Evolutionary conservation across 2,888 invertebrate genomes (phyloP).

Genomic region (Torymus texanus): DNA sequence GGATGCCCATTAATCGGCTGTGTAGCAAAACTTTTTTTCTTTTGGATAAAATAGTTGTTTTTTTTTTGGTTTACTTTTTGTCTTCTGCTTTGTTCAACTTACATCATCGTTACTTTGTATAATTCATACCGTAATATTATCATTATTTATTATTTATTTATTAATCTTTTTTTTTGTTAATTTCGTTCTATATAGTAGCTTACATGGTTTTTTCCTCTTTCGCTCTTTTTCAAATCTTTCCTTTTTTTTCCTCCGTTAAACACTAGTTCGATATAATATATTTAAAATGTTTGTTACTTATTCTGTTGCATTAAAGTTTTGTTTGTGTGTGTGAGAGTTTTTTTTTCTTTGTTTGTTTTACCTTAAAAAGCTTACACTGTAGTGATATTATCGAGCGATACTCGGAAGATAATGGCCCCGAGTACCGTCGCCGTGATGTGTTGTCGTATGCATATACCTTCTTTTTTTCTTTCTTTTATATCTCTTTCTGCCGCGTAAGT

Average conservation of each 20-base stretch:
- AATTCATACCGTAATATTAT: slow-evolving; percentile 53
- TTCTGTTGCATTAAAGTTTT: slow-evolving; percentile 6
- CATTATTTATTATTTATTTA: slow-evolving; percentile 52
- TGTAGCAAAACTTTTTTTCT: slow-evolving; percentile 72
- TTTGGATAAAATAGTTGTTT: slow-evolving; percentile 73
- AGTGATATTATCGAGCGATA: slow-evolving; percentile 73
- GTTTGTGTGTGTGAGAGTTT: neutral
- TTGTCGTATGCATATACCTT: slow-evolving; percentile 53
- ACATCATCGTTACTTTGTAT: slow-evolving; percentile 66
- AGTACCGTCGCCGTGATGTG: slow-evolving; percentile 62
- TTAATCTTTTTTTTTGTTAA: slow-evolving; percentile 20
- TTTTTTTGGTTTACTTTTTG: slow-evolving; percentile 65
- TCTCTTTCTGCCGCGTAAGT: slow-evolving; percentile 13
- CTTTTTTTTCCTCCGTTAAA: slow-evolving; percentile 48
- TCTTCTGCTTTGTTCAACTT: slow-evolving; percentile 41
- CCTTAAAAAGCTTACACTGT: slow-evolving; percentile 73
- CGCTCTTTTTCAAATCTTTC: slow-evolving; percentile 35
- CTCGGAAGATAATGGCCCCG: slow-evolving; percentile 62
- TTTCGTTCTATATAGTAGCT: slow-evolving; percentile 59
- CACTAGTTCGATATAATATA: slow-evolving; percentile 48
- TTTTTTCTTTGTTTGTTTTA: slow-evolving; percentile 27
- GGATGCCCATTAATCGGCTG: slow-evolving; percentile 71
- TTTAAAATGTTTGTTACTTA: slow-evolving; percentile 60
- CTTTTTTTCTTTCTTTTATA: too few species aligned
- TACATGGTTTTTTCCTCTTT: slow-evolving; percentile 59